phyloP scores from a whole-genome alignment of 2,797 vertebrate species.

The Leptatherina wallacei region DNA sequence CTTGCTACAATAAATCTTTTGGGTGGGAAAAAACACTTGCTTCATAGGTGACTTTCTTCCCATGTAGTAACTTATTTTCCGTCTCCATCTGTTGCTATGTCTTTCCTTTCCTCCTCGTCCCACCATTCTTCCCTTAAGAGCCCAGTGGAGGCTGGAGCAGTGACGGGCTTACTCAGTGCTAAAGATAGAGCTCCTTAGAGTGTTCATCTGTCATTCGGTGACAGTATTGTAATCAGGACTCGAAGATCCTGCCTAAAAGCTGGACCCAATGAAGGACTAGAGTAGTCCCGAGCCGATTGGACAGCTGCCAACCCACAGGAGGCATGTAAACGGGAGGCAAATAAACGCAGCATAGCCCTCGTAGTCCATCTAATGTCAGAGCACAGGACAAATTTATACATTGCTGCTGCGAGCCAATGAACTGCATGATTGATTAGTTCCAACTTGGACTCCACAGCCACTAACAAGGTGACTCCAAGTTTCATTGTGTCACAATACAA shows the following conservation, averaged over 20 bases:
- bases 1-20: constrained; percentile 1
- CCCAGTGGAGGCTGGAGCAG: constrained; percentile 59
- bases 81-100: constrained; percentile 43
- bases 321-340: constrained; percentile 35
- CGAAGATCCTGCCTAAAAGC: constrained; percentile 69
- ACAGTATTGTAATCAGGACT: constrained; percentile 79
- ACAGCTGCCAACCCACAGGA: constrained; percentile 65
- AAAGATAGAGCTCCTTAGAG: constrained; percentile 76
- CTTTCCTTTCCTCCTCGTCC: constrained; percentile 47
- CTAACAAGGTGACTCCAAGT: constrained; percentile 3
- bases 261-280: constrained; percentile 59
- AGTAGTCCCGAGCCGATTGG: constrained; percentile 62
- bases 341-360: constrained; percentile 65
- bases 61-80: constrained; percentile 51
- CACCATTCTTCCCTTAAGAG: constrained; percentile 66
- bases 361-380: constrained; percentile 57
- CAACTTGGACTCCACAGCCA: constrained; percentile 37
- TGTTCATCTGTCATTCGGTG: constrained; percentile 76
- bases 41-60: constrained; percentile 51
- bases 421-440: constrained; percentile 47
- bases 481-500: constrained; percentile 19
- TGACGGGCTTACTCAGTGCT: constrained; percentile 65
- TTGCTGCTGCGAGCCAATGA: constrained; percentile 49
- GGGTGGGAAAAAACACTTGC: neutral
- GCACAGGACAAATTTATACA: constrained; percentile 58